These are phyloP conservation scores for Fragum fragum DNA, from an alignment of 2,888 invertebrate genomes.

Conservation along the genomic window DNA sequence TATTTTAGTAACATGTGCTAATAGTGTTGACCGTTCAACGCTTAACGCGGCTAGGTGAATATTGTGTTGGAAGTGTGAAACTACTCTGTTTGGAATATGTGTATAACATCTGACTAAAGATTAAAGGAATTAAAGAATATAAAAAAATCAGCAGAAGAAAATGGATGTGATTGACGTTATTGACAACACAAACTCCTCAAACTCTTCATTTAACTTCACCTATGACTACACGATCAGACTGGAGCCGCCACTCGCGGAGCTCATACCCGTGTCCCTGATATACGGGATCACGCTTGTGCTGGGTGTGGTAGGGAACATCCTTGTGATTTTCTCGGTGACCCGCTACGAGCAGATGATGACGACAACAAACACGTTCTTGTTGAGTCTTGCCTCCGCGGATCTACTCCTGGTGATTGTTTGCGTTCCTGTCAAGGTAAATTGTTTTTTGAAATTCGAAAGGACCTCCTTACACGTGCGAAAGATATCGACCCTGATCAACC, in stretches of 20 bases:
- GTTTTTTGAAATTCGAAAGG: no score
- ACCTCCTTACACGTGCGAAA: no score
- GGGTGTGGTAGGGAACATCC: conserved; percentile 89
- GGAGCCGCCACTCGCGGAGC: conserved; percentile 88
- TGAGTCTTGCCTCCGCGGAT: conserved; percentile 91
- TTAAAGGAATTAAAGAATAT: no score
- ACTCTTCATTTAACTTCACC: conserved; percentile 14
- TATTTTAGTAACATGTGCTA: no score
- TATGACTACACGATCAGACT: conserved; percentile 46
- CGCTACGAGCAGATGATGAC: conserved; percentile 89
- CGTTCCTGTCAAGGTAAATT: conserved; percentile 91
- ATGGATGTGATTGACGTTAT: conserved; percentile 6
- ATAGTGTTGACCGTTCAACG: no score
- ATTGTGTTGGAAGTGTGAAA: no score
- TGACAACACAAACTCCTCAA: neutral
- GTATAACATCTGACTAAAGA: no score
- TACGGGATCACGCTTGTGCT: conserved; percentile 90
- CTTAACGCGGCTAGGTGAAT: no score
- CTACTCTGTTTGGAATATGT: no score
- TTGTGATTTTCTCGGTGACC: conserved; percentile 89
- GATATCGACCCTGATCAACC: no score
- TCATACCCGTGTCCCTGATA: conserved; percentile 89
- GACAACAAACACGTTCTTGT: conserved; percentile 91
- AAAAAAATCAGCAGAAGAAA: neutral
- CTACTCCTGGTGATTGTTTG: conserved; percentile 91